A percentile compares a stretch with the other conserved stretches of the same genome.
Conservation (phyloP, 2,113 vertebrate species). For the Numida meleagris region DNA sequence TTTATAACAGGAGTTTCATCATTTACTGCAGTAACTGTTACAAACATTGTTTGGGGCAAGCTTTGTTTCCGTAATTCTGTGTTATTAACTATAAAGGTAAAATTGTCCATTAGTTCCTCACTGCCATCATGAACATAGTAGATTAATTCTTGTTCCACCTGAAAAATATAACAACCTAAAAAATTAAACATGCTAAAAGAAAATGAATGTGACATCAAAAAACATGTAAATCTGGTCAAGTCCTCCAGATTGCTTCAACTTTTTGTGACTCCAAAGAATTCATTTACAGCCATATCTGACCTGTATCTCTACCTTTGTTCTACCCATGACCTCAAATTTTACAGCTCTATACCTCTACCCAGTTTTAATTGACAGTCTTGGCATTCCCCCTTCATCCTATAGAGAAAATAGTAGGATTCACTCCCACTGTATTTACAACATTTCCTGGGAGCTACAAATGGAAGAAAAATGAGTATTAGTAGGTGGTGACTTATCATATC, state of each 20-base stretch:
- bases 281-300: neutral
- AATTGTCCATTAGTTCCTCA: slow-evolving; percentile 82
- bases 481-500: neutral
- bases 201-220: neutral
- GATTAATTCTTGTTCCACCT: slow-evolving; percentile 89
- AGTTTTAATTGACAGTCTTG: neutral
- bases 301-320: neutral
- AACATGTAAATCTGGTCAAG: neutral
- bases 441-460: neutral
- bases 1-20: slow-evolving; percentile 87
- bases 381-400: neutral
- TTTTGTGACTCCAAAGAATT: neutral
- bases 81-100: slow-evolving; percentile 85
- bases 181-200: neutral
- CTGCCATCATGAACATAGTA: slow-evolving; percentile 89
- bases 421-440: neutral
- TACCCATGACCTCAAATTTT: neutral
- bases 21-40: slow-evolving; percentile 85
- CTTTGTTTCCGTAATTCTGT: slow-evolving; percentile 86
- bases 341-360: neutral
- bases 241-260: neutral
- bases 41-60: slow-evolving; percentile 78
- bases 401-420: neutral
- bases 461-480: neutral
- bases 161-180: slow-evolving; percentile 34